Evolutionary conservation across 2,113 vertebrate genomes (phyloP).

Genomic region (Tragelaphus strepsiceros): DNA sequence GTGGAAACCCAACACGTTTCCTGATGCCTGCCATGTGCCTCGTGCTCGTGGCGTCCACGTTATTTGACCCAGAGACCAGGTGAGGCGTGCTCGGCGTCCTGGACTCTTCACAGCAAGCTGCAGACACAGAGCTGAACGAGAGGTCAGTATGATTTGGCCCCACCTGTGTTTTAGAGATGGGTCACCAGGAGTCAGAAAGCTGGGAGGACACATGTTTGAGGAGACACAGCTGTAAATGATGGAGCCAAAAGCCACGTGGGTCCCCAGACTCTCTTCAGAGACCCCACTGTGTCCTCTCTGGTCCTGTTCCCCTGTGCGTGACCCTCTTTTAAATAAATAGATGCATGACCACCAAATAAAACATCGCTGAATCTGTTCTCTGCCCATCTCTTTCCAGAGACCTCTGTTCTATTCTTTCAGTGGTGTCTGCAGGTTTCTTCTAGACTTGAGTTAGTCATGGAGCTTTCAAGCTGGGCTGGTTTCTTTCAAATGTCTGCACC

Average conservation of each 20-base stretch:
- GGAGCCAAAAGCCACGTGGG: not conserved
- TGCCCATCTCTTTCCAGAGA: not conserved
- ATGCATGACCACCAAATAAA: not conserved
- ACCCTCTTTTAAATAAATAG: not conserved
- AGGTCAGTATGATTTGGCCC: not conserved
- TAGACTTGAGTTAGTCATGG: not conserved
- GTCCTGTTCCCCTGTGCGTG: not conserved
- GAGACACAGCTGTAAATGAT: not conserved
- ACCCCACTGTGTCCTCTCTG: not conserved
- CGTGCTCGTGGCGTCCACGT: rapidly evolving
- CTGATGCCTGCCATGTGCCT: not conserved
- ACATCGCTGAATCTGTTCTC: not conserved
- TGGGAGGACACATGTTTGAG: not conserved
- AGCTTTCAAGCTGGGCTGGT: not conserved
- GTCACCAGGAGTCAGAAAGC: not conserved
- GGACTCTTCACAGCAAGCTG: not conserved
- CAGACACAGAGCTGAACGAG: not conserved
- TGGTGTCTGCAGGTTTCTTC: not conserved
- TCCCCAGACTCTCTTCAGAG: not conserved
- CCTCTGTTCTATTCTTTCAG: not conserved
- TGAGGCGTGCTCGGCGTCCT: rapidly evolving
- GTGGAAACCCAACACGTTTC: rapidly evolving
- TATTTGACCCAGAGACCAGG: not conserved
- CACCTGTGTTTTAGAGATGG: not conserved
- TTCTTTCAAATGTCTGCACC: not conserved